These are phyloP conservation scores for Margarornis squamiger DNA, from an alignment of 2,797 vertebrate genomes.

Conservation along the genomic window DNA sequence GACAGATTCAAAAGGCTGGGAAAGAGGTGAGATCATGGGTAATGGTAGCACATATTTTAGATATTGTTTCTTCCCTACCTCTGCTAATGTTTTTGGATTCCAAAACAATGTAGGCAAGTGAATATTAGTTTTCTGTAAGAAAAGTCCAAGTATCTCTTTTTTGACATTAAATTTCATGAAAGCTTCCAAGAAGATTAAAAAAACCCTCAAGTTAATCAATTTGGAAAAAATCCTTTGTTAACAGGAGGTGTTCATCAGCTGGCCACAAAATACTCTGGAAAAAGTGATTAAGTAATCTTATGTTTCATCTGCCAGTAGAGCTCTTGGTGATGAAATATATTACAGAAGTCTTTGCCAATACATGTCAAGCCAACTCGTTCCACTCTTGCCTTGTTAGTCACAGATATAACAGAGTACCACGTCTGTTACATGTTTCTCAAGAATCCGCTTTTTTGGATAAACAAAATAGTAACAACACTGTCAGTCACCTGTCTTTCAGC, in stretches of 20 bases:
- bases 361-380: neutral
- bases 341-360: neutral
- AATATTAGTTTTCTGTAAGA: neutral
- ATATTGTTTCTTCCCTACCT: neutral
- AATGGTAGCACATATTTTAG: neutral
- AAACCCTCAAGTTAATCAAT: fast-evolving
- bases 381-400: neutral
- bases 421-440: neutral
- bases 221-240: neutral
- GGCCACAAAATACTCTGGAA: neutral
- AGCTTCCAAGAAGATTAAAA: neutral
- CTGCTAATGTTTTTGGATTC: neutral
- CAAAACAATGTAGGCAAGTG: neutral
- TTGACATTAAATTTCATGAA: neutral
- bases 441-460: neutral
- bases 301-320: neutral
- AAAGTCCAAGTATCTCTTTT: neutral
- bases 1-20: neutral
- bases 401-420: neutral
- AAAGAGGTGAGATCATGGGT: neutral
- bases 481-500: neutral
- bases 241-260: neutral
- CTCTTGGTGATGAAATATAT: neutral
- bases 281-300: neutral
- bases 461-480: neutral